Evolutionary conservation across 2,797 vertebrate genomes (phyloP), one percentile per base, ranked within the genome.

Genomic region (Anguilla megastoma): DNA sequence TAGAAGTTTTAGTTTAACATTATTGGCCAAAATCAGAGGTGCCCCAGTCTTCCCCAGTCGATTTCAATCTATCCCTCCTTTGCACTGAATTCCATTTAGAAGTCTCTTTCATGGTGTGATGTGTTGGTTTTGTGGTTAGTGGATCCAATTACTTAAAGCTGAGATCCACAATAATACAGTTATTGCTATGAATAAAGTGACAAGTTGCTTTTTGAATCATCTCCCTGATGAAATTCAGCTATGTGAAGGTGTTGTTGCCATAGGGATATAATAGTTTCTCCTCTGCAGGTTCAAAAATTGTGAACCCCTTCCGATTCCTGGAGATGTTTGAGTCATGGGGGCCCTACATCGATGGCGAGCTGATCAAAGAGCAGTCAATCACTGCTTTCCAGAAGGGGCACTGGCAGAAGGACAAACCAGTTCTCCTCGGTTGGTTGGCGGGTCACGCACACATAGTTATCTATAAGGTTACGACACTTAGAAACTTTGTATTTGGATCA

Each of bases 261-360:
- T 7, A 2, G 9, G 7, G 6, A 27, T 14, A 6, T 12, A 7
- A 33, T 27, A 6, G 8, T 16, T 33, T 33, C 69, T 74, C 79
- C 27, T 60, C 56, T 24, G 41, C 92, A 97, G 96, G 94, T 90
- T 95, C 95, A 27, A 95, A 92, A 88, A 86, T 96, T 10, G 91
- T 96, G 85, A 96, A 96, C 89, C 96, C 95, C 0, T 96, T 96
- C 88, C 90, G 92, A 87, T 96, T 96, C 87, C 93, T 96, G 92
- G 96, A 96, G 91, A 90, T 93, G 27, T 97, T 96, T 87, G 95
- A 97, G 92, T 95, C 93, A 0, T 97, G 96, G 96, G 96, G 95
- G 36, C 96, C 96, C 0, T 90, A 91, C 6, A 91, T 96, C 0
- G 96, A 97, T 0, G 95, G 94, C 16, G 92, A 94, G 45, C 87